phyloP scores from a whole-genome alignment of 2,113 vertebrate genomes.

The Maccullochella peelii region DNA sequence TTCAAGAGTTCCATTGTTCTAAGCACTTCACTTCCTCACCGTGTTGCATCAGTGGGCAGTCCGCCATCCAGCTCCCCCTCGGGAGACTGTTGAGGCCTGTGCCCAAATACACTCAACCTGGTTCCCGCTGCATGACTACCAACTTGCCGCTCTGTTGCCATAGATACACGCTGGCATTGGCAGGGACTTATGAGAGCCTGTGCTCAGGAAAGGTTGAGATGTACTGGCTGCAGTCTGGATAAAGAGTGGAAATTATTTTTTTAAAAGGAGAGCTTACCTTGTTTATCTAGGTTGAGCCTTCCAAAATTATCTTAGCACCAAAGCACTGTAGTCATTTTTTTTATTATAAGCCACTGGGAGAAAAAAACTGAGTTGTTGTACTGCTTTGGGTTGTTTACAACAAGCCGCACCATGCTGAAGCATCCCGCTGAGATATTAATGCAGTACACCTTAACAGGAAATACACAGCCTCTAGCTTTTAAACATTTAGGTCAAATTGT shows the following conservation, averaged over 20 bases:
- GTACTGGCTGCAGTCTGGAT: conserved; percentile 61
- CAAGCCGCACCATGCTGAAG: conserved; percentile 6
- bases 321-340: conserved; percentile 6
- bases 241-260: conserved; percentile 28
- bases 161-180: conserved; percentile 67
- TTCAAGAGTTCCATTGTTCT: conserved; percentile 24
- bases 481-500: conserved; percentile 19
- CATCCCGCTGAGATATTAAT: conserved; percentile 36
- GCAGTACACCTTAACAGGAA: conserved; percentile 33
- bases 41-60: conserved; percentile 51
- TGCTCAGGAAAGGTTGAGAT: conserved; percentile 54
- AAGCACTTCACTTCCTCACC: conserved; percentile 25
- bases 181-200: conserved; percentile 48
- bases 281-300: conserved; percentile 46
- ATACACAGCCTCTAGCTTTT: conserved; percentile 5
- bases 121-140: conserved; percentile 61
- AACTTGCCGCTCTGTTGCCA: conserved; percentile 72
- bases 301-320: conserved; percentile 20
- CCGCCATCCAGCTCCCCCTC: conserved; percentile 12
- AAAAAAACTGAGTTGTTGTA: not conserved
- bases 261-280: conserved; percentile 35
- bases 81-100: conserved; percentile 58
- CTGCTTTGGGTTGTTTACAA: conserved; percentile 55
- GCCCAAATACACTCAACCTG: conserved; percentile 66
- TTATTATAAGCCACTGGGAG: conserved; percentile 8